phyloP scores from a whole-genome alignment of 1,140 invertebrate genomes.

The Aphaenogaster ashmeadi region DNA sequence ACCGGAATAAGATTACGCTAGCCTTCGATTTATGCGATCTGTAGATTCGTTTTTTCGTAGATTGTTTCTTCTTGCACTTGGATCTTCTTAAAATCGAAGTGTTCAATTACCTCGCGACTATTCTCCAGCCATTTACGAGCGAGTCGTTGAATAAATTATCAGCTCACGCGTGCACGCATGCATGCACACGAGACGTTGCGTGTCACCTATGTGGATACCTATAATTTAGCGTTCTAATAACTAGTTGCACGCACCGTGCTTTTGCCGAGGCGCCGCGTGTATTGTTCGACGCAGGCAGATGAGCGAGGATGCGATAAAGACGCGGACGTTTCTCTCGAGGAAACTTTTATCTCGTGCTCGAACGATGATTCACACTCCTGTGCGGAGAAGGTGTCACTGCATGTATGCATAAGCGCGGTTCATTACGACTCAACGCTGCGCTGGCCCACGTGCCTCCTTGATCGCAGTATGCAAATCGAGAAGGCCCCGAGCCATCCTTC shows the following conservation, averaged over 20 bases:
- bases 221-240: slow-evolving; percentile 80
- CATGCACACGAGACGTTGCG: slow-evolving; percentile 55
- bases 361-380: slow-evolving; percentile 81
- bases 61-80: neutral
- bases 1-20: slow-evolving; percentile 18
- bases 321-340: slow-evolving; percentile 41
- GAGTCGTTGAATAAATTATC: slow-evolving; percentile 69
- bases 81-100: neutral
- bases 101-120: slow-evolving; percentile 38
- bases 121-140: slow-evolving; percentile 18
- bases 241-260: slow-evolving; percentile 67
- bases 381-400: slow-evolving; percentile 82
- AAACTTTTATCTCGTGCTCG: slow-evolving; percentile 77
- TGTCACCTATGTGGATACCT: slow-evolving; percentile 74
- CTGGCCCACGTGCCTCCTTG: slow-evolving; percentile 75
- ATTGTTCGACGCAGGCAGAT: slow-evolving; percentile 73
- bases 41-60: neutral
- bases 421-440: slow-evolving; percentile 77
- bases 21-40: slow-evolving; percentile 26
- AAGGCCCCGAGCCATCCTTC: slow-evolving; percentile 54
- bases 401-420: slow-evolving; percentile 82
- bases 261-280: slow-evolving; percentile 69
- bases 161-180: slow-evolving; percentile 53
- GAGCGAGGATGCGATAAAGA: slow-evolving; percentile 40
- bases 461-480: slow-evolving; percentile 73